Evolutionary conservation across 1,140 invertebrate species (phyloP).

Genomic region (Drosophila sturtevanti): DNA sequence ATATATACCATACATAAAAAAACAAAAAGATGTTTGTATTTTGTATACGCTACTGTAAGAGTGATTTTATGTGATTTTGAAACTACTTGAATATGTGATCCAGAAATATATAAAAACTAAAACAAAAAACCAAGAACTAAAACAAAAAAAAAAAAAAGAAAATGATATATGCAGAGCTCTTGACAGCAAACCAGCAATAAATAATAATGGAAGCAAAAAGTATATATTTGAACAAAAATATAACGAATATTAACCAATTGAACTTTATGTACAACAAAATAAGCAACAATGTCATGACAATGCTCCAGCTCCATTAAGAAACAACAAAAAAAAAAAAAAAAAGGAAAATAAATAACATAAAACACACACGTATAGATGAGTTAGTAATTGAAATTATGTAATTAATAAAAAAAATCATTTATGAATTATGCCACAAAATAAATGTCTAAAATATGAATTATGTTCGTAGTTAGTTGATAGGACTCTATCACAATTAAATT

Average conservation of each 20-base stretch:
- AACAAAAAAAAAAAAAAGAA: constrained; percentile 35
- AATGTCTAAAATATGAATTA: constrained; percentile 73
- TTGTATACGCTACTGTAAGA: constrained; percentile 81
- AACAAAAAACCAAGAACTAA: constrained; percentile 25
- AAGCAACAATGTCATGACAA: constrained; percentile 24
- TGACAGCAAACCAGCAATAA: constrained; percentile 56
- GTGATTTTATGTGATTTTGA: constrained; percentile 82
- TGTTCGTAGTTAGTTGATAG: constrained; percentile 62
- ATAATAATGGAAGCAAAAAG: constrained; percentile 6
- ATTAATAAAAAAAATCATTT: constrained; percentile 27
- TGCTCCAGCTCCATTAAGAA: constrained; percentile 75
- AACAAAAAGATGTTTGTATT: constrained; percentile 70
- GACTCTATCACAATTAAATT: constrained; percentile 30
- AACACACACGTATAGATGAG: constrained; percentile 31
- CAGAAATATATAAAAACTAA: constrained; percentile 63
- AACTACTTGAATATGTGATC: constrained; percentile 81
- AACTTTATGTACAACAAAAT: constrained; percentile 61
- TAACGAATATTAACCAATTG: constrained; percentile 37
- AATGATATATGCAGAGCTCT: constrained; percentile 52
- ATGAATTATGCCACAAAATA: constrained; percentile 30
- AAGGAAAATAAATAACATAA: constrained; percentile 12
- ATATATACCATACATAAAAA: constrained; percentile 35
- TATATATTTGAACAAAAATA: neutral
- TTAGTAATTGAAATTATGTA: constrained; percentile 30
- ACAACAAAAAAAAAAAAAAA: constrained; percentile 33